Conservation (phyloP, 2,113 vertebrate genomes). For the Tetrax tetrax region DNA sequence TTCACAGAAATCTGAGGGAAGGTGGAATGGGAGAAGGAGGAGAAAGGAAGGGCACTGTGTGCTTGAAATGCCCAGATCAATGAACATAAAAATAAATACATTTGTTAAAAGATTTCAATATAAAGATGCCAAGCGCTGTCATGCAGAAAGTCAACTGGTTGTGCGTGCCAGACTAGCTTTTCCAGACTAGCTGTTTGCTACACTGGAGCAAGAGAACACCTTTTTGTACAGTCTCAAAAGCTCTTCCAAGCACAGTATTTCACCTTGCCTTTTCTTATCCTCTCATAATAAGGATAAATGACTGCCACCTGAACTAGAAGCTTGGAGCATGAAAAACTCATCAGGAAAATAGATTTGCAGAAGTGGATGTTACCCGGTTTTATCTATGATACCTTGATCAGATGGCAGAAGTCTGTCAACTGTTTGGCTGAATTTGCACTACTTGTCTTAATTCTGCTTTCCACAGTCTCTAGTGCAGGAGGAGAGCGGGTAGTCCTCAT, state of each 20-base stretch:
- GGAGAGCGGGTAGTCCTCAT: slow-evolving; percentile 24
- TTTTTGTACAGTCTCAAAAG: not conserved
- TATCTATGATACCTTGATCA: not conserved
- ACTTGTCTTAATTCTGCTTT: not conserved
- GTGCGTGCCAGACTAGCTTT: not conserved
- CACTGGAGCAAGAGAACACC: not conserved
- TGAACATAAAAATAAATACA: not conserved
- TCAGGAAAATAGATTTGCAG: not conserved
- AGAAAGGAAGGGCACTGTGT: not conserved
- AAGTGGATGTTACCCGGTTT: not conserved
- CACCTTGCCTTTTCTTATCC: not conserved
- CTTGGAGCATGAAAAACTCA: not conserved
- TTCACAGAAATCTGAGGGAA: not conserved
- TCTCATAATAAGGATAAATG: not conserved
- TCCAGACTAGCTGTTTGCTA: not conserved
- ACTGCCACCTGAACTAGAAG: not conserved
- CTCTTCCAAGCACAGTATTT: not conserved
- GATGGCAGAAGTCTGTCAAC: not conserved
- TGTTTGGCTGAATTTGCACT: not conserved
- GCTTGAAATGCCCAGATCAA: not conserved
- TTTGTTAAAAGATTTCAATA: not conserved
- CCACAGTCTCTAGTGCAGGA: not conserved
- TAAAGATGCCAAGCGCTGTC: not conserved
- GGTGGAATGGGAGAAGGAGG: not conserved
- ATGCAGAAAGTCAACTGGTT: not conserved